These are phyloP conservation scores for Acanthosepion esculentum DNA, from an alignment of 2,888 invertebrate genomes.

Conservation along the genomic window DNA sequence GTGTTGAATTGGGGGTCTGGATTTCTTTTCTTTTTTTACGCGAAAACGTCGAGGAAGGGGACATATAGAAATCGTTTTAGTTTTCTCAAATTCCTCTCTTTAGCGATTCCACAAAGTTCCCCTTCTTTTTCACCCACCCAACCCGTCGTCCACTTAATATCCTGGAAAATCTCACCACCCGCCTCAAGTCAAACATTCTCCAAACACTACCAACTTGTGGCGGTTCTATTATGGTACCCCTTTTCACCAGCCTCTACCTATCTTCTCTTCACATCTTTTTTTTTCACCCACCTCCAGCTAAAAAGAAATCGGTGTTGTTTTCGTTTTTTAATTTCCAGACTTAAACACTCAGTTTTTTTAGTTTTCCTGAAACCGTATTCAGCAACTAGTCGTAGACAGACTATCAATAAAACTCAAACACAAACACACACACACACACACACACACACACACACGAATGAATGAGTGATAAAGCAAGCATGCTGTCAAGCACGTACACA, in stretches of 20 bases:
- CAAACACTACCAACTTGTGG: neutral
- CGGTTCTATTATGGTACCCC: neutral
- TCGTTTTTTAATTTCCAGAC: neutral
- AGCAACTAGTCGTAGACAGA: neutral
- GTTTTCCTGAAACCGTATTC: neutral
- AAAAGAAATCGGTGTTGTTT: neutral
- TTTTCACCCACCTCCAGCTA: neutral
- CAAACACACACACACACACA: neutral
- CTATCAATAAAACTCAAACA: neutral
- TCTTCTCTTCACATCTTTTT: too few species aligned
- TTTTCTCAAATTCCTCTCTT: neutral
- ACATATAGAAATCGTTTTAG: neutral
- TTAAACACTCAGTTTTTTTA: neutral
- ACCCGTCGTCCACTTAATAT: neutral
- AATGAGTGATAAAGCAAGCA: neutral
- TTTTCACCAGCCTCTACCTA: neutral
- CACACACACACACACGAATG: neutral
- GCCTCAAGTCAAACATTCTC: neutral
- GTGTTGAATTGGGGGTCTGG: too few species aligned
- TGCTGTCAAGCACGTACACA: neutral
- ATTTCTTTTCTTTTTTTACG: neutral
- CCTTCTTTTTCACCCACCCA: neutral
- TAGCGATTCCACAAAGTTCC: neutral
- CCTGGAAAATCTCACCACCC: neutral
- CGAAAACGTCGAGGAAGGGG: neutral